Evolutionary conservation across 2,797 vertebrate species (phyloP).

Genomic region (Podarcis lilfordi): DNA sequence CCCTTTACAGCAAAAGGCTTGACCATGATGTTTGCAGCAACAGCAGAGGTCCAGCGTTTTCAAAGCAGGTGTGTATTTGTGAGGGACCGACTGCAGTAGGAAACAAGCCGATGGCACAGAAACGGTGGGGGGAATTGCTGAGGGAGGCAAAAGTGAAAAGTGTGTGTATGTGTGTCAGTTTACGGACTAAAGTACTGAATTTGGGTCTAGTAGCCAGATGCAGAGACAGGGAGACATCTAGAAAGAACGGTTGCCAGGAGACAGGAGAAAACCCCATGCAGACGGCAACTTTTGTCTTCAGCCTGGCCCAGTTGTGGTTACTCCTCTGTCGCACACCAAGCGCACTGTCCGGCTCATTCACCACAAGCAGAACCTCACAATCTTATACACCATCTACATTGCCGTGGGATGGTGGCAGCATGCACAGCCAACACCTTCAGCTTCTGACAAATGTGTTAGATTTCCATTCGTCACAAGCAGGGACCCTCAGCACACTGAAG

Average conservation of each 20-base stretch:
- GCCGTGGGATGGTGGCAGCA: not conserved
- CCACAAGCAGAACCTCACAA: not conserved
- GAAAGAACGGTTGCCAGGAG: not conserved
- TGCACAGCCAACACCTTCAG: not conserved
- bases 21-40: rapidly evolving
- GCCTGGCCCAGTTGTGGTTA: not conserved
- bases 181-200: not conserved
- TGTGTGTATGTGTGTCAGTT: not conserved
- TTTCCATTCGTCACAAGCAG: not conserved
- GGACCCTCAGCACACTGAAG: not conserved
- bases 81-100: rapidly evolving
- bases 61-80: rapidly evolving
- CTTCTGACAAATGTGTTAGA: not conserved
- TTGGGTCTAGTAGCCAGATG: not conserved
- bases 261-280: not conserved
- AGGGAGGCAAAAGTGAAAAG: not conserved
- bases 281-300: not conserved
- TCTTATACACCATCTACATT: not conserved
- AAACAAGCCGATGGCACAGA: rapidly evolving
- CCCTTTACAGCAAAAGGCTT: not conserved
- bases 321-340: not conserved
- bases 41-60: not conserved
- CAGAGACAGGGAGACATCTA: too few species aligned
- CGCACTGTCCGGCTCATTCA: not conserved
- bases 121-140: not conserved